Percentiles rank a stretch among this genome's conserved stretches.
Conservation (phyloP, 2,797 vertebrate genomes). For the Mormyrops attenuatus region DNA sequence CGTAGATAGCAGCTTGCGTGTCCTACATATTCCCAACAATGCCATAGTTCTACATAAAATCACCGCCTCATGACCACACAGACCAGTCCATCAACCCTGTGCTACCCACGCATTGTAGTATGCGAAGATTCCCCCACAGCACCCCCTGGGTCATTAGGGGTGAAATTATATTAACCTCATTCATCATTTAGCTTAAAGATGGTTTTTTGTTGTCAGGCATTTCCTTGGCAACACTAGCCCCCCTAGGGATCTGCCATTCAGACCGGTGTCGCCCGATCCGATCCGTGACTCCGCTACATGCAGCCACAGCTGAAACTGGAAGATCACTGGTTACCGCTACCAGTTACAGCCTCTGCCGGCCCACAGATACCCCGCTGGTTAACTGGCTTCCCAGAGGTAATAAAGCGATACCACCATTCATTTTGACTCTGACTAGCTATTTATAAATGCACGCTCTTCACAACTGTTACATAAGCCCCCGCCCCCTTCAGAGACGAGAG, state of each 20-base stretch:
- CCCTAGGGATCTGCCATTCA: neutral
- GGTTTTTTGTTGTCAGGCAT: neutral
- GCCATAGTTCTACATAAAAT: neutral
- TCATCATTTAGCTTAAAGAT: neutral
- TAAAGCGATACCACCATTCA: neutral
- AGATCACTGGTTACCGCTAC: neutral
- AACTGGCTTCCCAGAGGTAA: neutral
- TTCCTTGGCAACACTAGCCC: neutral
- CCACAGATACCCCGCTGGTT: neutral
- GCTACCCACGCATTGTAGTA: neutral
- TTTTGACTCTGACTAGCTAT: neutral
- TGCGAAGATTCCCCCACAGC: neutral
- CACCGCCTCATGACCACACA: neutral
- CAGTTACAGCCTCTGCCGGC: neutral
- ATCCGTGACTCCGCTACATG: neutral
- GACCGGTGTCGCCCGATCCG: neutral
- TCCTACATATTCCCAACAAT: neutral
- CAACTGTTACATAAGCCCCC: neutral
- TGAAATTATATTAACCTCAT: slow-evolving; percentile 5
- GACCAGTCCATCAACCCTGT: neutral
- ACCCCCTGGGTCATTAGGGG: neutral
- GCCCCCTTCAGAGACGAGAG: neutral
- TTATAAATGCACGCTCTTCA: slow-evolving; percentile 4
- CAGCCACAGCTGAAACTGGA: neutral
- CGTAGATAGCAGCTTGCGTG: neutral